Evolutionary conservation across 1,140 invertebrate species (phyloP), one percentile per base, ranked within the genome.

Genomic region (Philopotamus ludificatus): DNA sequence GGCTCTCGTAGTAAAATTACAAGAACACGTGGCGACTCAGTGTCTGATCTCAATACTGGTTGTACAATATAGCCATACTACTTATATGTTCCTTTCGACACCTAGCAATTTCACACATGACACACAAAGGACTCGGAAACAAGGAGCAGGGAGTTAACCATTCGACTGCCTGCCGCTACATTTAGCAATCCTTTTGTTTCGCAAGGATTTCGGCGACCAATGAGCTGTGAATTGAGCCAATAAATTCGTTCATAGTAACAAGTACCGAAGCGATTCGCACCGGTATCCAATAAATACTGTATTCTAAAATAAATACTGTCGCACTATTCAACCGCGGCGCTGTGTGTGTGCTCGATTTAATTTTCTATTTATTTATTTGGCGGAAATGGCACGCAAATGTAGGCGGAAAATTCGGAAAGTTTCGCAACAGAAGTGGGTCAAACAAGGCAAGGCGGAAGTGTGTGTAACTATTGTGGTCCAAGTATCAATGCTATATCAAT

Each of bases 321-420:
- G n/a, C n/a, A n/a, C n/a, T n/a, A n/a, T n/a, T n/a, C n/a, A n/a
- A n/a, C n/a, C n/a, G n/a, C n/a, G n/a, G n/a, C n/a, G n/a, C n/a
- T n/a, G n/a, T n/a, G 28, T 34, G 12, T 34, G 4, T 34, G 28
- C 12, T 34, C 12, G 28, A 7, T 34, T 4, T 4, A 34, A 34
- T 34, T 34, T 34, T 12, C 12, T 34, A 34, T 34, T 34, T n/a
- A n/a, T 34, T 34, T 34, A 34, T 34, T 34, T 12, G 28, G 28
- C 28, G 28, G 28, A 34, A 34, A 34, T 34, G 28, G 28, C 28
- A 34, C 47, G 18, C 15, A 20, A 57, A 57, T 34, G 12, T 34
- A 34, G 28, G n/a, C 51, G 26, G 2, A 42, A 57, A 57, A 57
- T n/a, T n/a, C 15, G n/a, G 39, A 57, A 57, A 57, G 34, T 57